phyloP scores from a whole-genome alignment of 2,113 vertebrate genomes.

The Hippocampus zosterae region DNA sequence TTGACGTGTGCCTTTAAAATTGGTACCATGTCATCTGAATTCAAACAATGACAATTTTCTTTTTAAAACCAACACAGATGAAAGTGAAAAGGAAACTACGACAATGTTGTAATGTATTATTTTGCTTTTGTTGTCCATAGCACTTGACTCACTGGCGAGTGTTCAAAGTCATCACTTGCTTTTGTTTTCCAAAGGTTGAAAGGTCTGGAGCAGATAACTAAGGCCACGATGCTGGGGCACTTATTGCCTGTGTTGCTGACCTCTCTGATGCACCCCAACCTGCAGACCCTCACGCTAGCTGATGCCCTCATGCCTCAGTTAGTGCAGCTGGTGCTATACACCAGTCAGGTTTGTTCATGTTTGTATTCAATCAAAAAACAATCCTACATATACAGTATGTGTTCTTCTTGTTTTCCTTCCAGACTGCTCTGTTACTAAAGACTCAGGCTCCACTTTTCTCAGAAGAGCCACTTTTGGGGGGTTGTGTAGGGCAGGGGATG shows the following conservation, averaged over 20 bases:
- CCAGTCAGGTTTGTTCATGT: constrained; percentile 83
- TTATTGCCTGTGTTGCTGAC: constrained; percentile 91
- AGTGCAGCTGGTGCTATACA: constrained; percentile 95
- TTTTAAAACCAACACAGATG: not conserved
- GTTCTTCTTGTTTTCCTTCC: constrained; percentile 28
- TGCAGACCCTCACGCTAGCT: constrained; percentile 90
- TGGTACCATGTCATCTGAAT: not conserved
- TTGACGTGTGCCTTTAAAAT: not conserved
- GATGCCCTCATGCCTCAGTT: constrained; percentile 97
- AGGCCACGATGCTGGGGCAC: constrained; percentile 96
- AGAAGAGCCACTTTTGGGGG: constrained; percentile 72
- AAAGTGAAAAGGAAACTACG: not conserved
- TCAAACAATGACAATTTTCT: not conserved
- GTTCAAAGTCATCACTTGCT: not conserved
- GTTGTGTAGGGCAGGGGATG: constrained; percentile 74
- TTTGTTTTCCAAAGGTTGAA: constrained; percentile 77
- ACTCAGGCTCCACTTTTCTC: constrained; percentile 88
- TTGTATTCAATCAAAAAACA: not conserved
- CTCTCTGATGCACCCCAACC: constrained; percentile 95
- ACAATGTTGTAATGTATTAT: not conserved
- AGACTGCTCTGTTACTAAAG: constrained; percentile 95
- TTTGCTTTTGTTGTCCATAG: not conserved
- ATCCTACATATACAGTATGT: too few species aligned
- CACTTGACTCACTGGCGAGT: not conserved
- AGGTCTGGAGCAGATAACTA: constrained; percentile 94